These are phyloP conservation scores for Strigops habroptila DNA, from an alignment of 2,113 vertebrate genomes.

Conservation along the genomic window DNA sequence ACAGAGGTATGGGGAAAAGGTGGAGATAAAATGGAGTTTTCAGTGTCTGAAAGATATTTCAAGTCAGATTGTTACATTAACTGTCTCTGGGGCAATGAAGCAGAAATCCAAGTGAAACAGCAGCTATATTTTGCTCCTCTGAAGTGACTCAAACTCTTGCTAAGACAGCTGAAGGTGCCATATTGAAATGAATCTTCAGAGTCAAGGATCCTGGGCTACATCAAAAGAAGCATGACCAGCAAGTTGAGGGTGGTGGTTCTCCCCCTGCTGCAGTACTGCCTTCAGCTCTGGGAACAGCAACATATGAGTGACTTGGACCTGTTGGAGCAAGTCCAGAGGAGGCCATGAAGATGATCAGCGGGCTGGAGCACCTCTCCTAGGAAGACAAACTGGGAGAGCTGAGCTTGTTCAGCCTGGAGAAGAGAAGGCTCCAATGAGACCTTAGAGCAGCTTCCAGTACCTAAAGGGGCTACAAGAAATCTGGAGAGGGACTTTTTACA, in stretches of 20 bases:
- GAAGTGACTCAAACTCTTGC: background rate
- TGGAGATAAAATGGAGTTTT: background rate
- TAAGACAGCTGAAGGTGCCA: background rate
- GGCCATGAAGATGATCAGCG: background rate
- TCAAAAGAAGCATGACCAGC: background rate
- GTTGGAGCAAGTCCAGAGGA: background rate
- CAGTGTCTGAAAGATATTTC: background rate
- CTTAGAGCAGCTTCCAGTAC: background rate
- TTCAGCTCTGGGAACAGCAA: background rate
- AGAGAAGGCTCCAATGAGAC: background rate
- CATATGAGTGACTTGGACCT: background rate
- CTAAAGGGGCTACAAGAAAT: background rate
- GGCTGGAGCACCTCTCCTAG: background rate
- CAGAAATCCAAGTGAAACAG: background rate
- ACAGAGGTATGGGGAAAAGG: background rate
- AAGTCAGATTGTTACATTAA: background rate
- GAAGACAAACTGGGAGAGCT: background rate
- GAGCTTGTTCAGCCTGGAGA: background rate
- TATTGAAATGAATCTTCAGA: background rate
- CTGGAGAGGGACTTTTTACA: background rate
- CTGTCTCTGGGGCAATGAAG: background rate
- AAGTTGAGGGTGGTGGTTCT: background rate
- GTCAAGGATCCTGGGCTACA: background rate
- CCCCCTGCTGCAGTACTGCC: background rate
- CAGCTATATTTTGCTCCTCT: background rate